Conservation (phyloP, 2,113 vertebrate species). For the Epinephelus moara region DNA sequence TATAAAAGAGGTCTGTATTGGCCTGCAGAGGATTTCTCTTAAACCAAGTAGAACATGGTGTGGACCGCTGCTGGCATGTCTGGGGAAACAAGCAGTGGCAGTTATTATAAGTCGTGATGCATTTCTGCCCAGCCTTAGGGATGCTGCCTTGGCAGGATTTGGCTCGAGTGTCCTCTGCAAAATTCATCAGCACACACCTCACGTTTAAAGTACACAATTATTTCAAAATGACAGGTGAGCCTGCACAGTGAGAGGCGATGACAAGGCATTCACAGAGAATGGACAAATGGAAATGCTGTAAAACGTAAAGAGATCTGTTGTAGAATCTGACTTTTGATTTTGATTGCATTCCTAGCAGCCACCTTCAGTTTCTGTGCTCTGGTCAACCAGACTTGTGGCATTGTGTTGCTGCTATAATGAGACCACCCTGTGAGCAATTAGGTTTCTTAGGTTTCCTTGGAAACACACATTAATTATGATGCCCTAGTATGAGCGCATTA, state of each 20-base stretch:
- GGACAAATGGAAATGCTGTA: neutral
- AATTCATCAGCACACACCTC: slow-evolving; percentile 50
- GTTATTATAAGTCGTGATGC: slow-evolving; percentile 69
- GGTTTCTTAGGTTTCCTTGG: slow-evolving; percentile 65
- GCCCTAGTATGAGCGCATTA: slow-evolving; percentile 71
- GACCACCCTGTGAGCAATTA: slow-evolving; percentile 75
- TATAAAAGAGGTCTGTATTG: slow-evolving; percentile 36
- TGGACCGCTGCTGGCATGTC: slow-evolving; percentile 44
- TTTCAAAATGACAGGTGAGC: slow-evolving; percentile 60
- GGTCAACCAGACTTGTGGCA: slow-evolving; percentile 41
- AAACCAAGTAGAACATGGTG: slow-evolving; percentile 47
- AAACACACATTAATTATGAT: slow-evolving; percentile 79
- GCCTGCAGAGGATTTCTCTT: slow-evolving; percentile 56
- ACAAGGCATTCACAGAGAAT: slow-evolving; percentile 16
- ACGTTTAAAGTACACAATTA: slow-evolving; percentile 59
- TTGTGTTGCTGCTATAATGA: slow-evolving; percentile 52
- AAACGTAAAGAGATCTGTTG: neutral
- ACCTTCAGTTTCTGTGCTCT: slow-evolving; percentile 23
- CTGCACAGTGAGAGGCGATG: slow-evolving; percentile 4
- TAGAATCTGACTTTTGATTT: slow-evolving; percentile 18
- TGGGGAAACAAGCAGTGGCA: slow-evolving; percentile 52
- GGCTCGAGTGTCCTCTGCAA: slow-evolving; percentile 53
- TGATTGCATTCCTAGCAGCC: slow-evolving; percentile 15
- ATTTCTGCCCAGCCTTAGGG: slow-evolving; percentile 57
- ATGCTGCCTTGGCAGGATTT: slow-evolving; percentile 41